These are phyloP conservation scores for Xiphophorus couchianus DNA, from an alignment of 2,113 vertebrate genomes.

Conservation along the genomic window DNA sequence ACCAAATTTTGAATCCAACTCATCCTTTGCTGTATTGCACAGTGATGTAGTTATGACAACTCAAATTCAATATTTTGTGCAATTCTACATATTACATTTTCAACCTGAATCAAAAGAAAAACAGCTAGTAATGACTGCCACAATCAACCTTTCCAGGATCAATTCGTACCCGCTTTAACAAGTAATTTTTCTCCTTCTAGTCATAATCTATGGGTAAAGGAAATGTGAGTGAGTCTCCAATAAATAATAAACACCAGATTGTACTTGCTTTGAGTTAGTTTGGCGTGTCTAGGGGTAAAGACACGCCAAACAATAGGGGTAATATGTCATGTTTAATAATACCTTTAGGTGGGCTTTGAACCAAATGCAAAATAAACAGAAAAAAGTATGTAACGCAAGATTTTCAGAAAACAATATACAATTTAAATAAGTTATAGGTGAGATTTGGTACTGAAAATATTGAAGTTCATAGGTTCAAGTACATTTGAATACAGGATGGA, in stretches of 20 bases:
- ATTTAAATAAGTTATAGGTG: background rate
- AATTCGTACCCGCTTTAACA: background rate
- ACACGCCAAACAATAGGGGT: no score
- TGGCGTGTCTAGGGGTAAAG: background rate
- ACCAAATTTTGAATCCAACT: background rate
- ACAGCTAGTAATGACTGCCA: background rate
- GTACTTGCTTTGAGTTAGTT: background rate
- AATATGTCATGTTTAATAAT: background rate
- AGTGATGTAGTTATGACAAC: background rate
- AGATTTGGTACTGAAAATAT: background rate
- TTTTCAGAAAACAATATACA: background rate
- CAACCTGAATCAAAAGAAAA: background rate
- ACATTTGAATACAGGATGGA: no score
- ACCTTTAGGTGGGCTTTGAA: background rate
- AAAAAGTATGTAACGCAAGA: background rate
- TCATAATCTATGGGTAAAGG: background rate
- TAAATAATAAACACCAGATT: background rate
- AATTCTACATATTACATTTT: background rate
- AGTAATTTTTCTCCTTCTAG: background rate
- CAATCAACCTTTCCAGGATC: background rate
- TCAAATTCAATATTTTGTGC: background rate
- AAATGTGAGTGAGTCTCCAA: background rate
- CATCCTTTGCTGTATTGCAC: background rate
- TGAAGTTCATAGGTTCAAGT: background rate
- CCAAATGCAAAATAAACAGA: background rate